Percentiles rank a stretch among this genome's conserved stretches.
These are phyloP conservation scores for Ailurus styani DNA, from an alignment of 2,113 vertebrate species.

Conservation along the genomic window DNA sequence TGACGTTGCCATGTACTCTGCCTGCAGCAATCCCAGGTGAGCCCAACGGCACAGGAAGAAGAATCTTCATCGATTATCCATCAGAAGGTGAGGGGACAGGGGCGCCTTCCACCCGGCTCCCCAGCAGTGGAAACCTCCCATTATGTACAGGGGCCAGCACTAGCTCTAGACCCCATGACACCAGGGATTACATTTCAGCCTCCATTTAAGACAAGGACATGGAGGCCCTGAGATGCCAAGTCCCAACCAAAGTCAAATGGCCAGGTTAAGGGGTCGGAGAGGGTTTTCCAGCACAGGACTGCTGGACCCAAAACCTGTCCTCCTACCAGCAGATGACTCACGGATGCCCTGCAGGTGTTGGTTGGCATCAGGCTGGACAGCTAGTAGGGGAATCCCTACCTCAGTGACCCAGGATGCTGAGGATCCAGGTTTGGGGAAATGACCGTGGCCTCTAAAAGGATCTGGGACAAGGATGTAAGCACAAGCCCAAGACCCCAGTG, in stretches of 20 bases:
- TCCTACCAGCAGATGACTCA: accelerated
- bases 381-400: not conserved
- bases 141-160: not conserved
- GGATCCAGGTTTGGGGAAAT: not conserved
- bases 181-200: accelerated
- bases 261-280: no score
- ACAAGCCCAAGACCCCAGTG: not conserved
- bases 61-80: accelerated
- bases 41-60: not conserved
- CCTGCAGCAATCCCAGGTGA: not conserved
- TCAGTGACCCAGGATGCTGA: not conserved
- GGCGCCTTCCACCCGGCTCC: accelerated
- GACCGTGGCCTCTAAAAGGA: not conserved
- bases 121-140: no score
- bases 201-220: not conserved
- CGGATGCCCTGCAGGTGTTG: not conserved
- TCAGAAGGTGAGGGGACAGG: not conserved
- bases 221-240: not conserved
- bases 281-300: not conserved
- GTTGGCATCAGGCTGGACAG: not conserved
- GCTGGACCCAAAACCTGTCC: accelerated
- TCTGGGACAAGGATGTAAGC: not conserved
- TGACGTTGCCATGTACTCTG: not conserved
- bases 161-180: not conserved
- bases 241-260: not conserved